A percentile compares a stretch with the other conserved stretches of the same genome.
Conservation (phyloP, 2,797 vertebrate genomes). For the Lindbergichthys nudifrons region DNA sequence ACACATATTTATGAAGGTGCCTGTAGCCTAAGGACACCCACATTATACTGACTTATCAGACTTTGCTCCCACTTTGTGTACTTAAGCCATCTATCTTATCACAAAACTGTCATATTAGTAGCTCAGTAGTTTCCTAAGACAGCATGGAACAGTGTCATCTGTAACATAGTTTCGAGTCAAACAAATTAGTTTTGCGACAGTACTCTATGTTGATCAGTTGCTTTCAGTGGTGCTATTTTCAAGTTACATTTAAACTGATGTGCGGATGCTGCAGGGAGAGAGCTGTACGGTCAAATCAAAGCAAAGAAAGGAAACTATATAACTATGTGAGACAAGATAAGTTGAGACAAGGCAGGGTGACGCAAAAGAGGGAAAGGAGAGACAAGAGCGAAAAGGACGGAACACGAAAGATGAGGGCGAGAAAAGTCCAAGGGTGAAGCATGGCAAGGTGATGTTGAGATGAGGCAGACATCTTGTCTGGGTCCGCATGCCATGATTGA, state of each 20-base stretch:
- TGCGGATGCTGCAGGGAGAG: slow-evolving; percentile 62
- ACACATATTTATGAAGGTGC: slow-evolving; percentile 67
- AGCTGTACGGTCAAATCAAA: slow-evolving; percentile 74
- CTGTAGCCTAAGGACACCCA: slow-evolving; percentile 50
- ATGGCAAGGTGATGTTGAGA: slow-evolving; percentile 1
- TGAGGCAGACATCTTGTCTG: not conserved
- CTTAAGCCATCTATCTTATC: slow-evolving; percentile 33
- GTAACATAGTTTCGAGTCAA: slow-evolving; percentile 28
- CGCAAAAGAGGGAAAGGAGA: slow-evolving; percentile 30
- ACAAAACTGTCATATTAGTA: slow-evolving; percentile 35
- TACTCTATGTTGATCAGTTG: slow-evolving; percentile 59
- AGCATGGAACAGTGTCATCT: slow-evolving; percentile 25
- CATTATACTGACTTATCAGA: slow-evolving; percentile 39
- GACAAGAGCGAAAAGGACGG: slow-evolving; percentile 45
- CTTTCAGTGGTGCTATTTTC: slow-evolving; percentile 58
- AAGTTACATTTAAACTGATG: slow-evolving; percentile 71
- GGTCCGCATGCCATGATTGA: not conserved
- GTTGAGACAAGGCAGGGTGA: slow-evolving; percentile 55
- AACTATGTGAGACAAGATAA: slow-evolving; percentile 71
- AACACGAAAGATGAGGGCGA: slow-evolving; percentile 23
- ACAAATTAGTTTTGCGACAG: slow-evolving; percentile 26
- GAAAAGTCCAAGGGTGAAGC: slow-evolving; percentile 4
- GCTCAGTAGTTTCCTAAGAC: slow-evolving; percentile 4
- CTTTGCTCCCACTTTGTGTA: slow-evolving; percentile 42
- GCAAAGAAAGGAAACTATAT: slow-evolving; percentile 38